Base-by-base conservation (phyloP, 2,888 invertebrate species). In the Cataglyphis altisquamis region DNA sequence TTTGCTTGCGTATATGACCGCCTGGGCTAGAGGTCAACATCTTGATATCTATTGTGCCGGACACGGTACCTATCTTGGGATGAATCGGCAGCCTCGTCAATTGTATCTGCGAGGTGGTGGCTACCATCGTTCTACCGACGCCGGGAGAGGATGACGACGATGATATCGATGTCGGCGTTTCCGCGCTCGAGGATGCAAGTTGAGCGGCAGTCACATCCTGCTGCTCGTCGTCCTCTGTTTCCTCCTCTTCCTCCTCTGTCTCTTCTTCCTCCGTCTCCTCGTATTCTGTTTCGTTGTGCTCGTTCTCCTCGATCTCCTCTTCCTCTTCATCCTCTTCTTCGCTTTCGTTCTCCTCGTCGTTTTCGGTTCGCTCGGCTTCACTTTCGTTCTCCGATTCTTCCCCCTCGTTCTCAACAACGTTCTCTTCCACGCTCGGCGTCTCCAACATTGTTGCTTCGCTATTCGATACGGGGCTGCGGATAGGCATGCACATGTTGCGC, bases 191-290 rank as follows among this genome's bases (percentile, higher is more conserved):
- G 21, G 83, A 36, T 36, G 32, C 32, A 36, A 36, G 81, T 12
- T 70, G 6, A 86, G 66, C 15, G 84, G 36, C 18, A 21, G 29
- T n/a, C 36, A n/a, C n/a, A 10, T 77, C 55, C 77, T 67, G 70
- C 77, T 67, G 70, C 36, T 80, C 78, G 1, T 78, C 78, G 32
- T 87, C 87, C 2, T 72, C 36, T 3, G 81, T 41, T 18, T 91
- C 89, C 3, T 91, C 93, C 2, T 92, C 92, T n/a, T 92, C 90
- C 0, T 87, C 91, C 0, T 95, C 91, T 9, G 90, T 90, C 39
- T 93, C 91, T 0, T 96, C 95, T 88, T 96, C 96, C 84, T 95
- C 95, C 29, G 96, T 95, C 29, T 96, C 95, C 90, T 77, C 77
- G 15, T 77, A 55, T 39, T 96, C 96, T 36, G 96, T 94, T 64